Evolutionary conservation across 2,797 vertebrate genomes (phyloP), one percentile per base, ranked within the genome.

Genomic region (Pyrocephalus nanus): DNA sequence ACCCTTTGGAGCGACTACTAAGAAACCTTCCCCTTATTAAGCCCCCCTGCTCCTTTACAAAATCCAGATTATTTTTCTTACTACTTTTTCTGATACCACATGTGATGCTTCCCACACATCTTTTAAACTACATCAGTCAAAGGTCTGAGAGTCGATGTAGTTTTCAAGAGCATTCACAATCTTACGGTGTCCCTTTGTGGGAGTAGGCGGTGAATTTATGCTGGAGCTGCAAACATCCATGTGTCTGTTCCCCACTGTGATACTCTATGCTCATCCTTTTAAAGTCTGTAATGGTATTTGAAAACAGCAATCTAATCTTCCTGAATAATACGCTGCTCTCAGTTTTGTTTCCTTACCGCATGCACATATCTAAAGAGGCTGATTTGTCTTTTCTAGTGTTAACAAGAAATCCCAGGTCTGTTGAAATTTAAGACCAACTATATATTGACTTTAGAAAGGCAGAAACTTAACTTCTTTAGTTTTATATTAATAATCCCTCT

Each of bases 151-250:
- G 9, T 10, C 1, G 2, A 66, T 20, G 43, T 2, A 26, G 32
- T 16, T 91, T 66, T 58, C 47, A 45, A 88, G 38, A 48, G 27
- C 4, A 0, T 48, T 87, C 11, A 29, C 15, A 48, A 9, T 19
- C 17, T 25, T 29, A 12, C 0, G 0, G 4, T 74, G 43, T 75
- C 45, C n/a, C 18, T 78, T 78, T 0, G 3, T 2, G 8, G 34
- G 61, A 34, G 32, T 29, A 30, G 34, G 15, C 1, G 2, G 23
- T 47, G 62, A 47, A 26, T 77, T 91, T 58, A 11, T 36, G 14
- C 34, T 66, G 0, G 3, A 80, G 72, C 29, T 0, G 2, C 9
- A 11, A 5, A 61, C 4, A 40, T 27, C 30, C 12, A 0, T 6
- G 7, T 26, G n/a, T 38, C 51, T 58, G 17, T 57, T 77, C 17